A percentile compares a stretch with the other conserved stretches of the same genome.
These are phyloP conservation scores for Hoplostethus atlanticus DNA, from an alignment of 2,797 vertebrate species.

Conservation along the genomic window DNA sequence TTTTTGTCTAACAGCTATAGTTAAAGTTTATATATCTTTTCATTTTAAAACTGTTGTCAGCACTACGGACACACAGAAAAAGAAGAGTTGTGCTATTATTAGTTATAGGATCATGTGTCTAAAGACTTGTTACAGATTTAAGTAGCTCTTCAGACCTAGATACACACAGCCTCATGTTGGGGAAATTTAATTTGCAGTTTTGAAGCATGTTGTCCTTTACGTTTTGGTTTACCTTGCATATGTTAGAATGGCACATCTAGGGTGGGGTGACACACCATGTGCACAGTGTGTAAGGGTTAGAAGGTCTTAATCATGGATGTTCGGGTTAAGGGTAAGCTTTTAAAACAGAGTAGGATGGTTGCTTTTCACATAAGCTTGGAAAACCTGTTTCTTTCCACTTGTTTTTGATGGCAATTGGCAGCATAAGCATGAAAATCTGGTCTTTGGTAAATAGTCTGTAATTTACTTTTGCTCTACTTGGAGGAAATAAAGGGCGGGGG, in stretches of 20 bases:
- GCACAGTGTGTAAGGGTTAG: slow-evolving; percentile 47
- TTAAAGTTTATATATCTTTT: slow-evolving; percentile 61
- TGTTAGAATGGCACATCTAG: slow-evolving; percentile 71
- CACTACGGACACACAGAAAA: slow-evolving; percentile 78
- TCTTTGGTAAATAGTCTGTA: slow-evolving; percentile 83
- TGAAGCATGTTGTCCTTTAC: slow-evolving; percentile 57
- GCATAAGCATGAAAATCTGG: slow-evolving; percentile 80
- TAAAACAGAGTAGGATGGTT: slow-evolving; percentile 49
- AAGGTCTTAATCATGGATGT: slow-evolving; percentile 43
- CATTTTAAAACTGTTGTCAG: slow-evolving; percentile 67
- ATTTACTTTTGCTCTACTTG: slow-evolving; percentile 62
- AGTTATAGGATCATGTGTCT: slow-evolving; percentile 73
- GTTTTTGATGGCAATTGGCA: slow-evolving; percentile 87
- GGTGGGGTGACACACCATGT: slow-evolving; percentile 47
- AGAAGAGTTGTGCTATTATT: slow-evolving; percentile 85
- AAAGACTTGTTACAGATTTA: slow-evolving; percentile 57
- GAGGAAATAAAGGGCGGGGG: slow-evolving; percentile 24
- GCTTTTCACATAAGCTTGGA: slow-evolving; percentile 28
- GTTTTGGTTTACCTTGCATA: slow-evolving; percentile 75
- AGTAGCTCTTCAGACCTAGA: slow-evolving; percentile 64
- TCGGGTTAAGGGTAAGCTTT: slow-evolving; percentile 41
- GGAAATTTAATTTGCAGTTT: slow-evolving; percentile 50
- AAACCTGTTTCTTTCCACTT: slow-evolving; percentile 70
- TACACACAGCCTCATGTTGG: slow-evolving; percentile 28
- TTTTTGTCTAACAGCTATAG: slow-evolving; percentile 75